Evolutionary conservation across 2,113 vertebrate species (phyloP).

Genomic region (Rattus norvegicus): GRCr8 NC_086023.1:72996001-72996500

Average conservation of each 20-base stretch:
- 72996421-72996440: not conserved
- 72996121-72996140: conserved; percentile 25
- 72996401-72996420: not conserved
- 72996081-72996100: conserved; percentile 25
- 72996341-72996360: not conserved
- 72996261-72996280: not conserved
- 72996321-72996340: not conserved
- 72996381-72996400: not conserved
- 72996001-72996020: conserved; percentile 23
- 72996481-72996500: no score
- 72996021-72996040: not conserved
- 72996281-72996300: not conserved
- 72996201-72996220: not conserved
- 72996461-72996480: not conserved
- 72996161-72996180: conserved; percentile 18
- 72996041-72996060: conserved; percentile 29
- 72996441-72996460: not conserved
- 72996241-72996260: not conserved
- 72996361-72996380: not conserved
- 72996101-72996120: conserved; percentile 53
- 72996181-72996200: not conserved
- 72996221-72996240: not conserved
- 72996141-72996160: not conserved
- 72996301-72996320: not conserved
- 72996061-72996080: conserved; percentile 6